These are phyloP conservation scores for Theretra japonica DNA, from an alignment of 2,888 invertebrate species.

Conservation along the genomic window DNA sequence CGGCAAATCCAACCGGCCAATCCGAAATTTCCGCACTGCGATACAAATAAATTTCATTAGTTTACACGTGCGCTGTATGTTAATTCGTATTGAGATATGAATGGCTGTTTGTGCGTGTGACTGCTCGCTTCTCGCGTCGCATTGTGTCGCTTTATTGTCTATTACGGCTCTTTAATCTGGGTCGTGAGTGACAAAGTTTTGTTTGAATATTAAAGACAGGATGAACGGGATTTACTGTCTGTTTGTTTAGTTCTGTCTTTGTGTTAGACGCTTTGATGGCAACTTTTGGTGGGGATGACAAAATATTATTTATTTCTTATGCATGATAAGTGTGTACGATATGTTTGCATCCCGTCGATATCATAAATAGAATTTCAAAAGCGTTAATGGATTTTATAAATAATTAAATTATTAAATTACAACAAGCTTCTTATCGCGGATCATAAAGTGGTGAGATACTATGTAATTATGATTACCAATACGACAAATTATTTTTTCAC, in stretches of 20 bases:
- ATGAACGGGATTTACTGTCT: neutral
- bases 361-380: no score
- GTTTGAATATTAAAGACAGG: neutral
- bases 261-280: neutral
- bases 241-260: neutral
- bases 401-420: no score
- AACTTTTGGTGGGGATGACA: neutral
- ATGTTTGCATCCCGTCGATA: no score
- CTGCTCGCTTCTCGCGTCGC: neutral
- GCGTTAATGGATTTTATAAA: no score
- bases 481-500: no score
- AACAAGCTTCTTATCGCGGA: no score
- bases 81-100: constrained; percentile 10
- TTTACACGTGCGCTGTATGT: constrained; percentile 18
- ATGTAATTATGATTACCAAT: no score
- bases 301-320: no score
- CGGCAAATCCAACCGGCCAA: neutral
- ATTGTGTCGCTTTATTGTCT: constrained; percentile 11
- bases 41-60: constrained; percentile 19
- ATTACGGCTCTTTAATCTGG: neutral
- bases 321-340: no score
- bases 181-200: constrained; percentile 8
- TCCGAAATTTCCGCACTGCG: neutral
- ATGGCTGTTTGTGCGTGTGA: constrained; percentile 11
- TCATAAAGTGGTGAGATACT: no score